A percentile compares a stretch with the other conserved stretches of the same genome.
These are phyloP conservation scores for Habrosyne pyritoides DNA, from an alignment of 2,888 invertebrate genomes.

Conservation along the genomic window DNA sequence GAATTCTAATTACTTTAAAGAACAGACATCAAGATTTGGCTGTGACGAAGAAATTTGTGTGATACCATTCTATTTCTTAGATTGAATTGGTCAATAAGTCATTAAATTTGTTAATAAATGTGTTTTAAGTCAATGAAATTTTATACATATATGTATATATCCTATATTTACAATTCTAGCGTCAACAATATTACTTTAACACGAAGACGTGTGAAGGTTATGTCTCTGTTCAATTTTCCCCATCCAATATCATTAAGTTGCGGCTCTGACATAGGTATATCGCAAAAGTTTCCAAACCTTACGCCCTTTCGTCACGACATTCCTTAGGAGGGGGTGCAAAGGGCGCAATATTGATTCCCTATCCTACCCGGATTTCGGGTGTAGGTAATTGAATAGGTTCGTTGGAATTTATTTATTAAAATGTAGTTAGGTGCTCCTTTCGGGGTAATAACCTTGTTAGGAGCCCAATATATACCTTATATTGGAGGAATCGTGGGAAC, in stretches of 20 bases:
- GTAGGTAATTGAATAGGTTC: not conserved
- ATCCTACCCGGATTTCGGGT: not conserved
- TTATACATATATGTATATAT: too few species aligned
- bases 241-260: constrained; percentile 1
- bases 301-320: not conserved
- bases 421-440: not conserved
- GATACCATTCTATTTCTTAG: not conserved
- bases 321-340: not conserved
- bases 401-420: not conserved
- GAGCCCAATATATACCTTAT: not conserved
- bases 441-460: not conserved
- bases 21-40: not conserved
- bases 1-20: too few species aligned
- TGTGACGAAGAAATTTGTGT: not conserved
- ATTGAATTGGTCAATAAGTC: not conserved
- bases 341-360: constrained; percentile 4
- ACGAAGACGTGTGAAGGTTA: too few species aligned
- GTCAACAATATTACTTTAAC: too few species aligned
- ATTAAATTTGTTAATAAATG: not conserved
- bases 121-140: too few species aligned
- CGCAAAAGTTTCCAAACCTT: not conserved
- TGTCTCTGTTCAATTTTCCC: not conserved
- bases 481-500: not conserved
- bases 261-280: constrained; percentile 1
- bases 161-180: too few species aligned